Evolutionary conservation across 2,888 invertebrate species (phyloP), one percentile per base, ranked within the genome.

Genomic region (Leptura quadrifasciata): DNA sequence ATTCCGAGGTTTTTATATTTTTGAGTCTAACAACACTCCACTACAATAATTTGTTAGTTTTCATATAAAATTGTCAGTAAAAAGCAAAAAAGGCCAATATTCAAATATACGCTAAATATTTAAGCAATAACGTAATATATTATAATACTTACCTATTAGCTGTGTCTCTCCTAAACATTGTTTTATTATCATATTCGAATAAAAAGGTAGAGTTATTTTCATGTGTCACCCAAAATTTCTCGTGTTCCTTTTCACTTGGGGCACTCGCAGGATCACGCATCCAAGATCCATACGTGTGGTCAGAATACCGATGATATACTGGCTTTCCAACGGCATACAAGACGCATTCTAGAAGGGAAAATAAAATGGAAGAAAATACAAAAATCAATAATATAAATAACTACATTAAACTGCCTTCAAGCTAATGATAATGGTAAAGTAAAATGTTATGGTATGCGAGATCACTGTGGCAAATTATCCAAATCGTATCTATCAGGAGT

Each of bases 271-370:
- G 91, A 87, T 98, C 98, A 80, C 94, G 91, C 90, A 97, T 92
- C 97, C 98, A 97, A 35, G 95, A 93, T 1, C 97, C 97, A 85
- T 94, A 95, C 18, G 91, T 89, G 84, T 94, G 93, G 76, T 95
- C 94, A 78, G 95, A 94, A 80, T 92, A 94, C 39, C 95, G 93
- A 87, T 96, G 95, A 87, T 95, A 97, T 0, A 98, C 96, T 0
- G 98, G 97, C 85, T 97, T 98, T 0, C 98, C 98, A 64, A 98
- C 96, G 0, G 96, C 96, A 86, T 96, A 96, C 15, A 98, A 91
- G 77, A 95, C 93, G 86, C 97, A 97, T 88, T 95, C 98, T 89
- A 76, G 4, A 83, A 84, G 35, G 76, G 67, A 57, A 68, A 70
- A 18, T 61, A 61, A 58, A 17, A 2, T 31, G 8, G 27, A 31